Base-by-base conservation (phyloP, 2,888 invertebrate genomes). In the Torymus texanus region DNA sequence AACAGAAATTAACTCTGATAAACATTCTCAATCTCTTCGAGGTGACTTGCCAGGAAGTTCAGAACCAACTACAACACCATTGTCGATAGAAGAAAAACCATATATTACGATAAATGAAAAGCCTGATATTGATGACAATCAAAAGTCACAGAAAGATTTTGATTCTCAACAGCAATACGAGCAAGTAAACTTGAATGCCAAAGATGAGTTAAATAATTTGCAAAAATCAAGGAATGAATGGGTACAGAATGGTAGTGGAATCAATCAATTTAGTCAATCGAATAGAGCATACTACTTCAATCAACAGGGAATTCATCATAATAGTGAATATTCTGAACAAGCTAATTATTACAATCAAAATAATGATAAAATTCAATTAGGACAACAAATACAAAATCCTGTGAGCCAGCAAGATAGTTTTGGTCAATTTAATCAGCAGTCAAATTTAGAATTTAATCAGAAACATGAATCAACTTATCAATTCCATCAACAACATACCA, bases 331-430 rank as follows among this genome's bases (percentile, higher is more conserved):
- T 41, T 16, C 75, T 53, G 18, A 78, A 51, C 13, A 77, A 72
- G 53, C 41, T 41, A 75, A 29, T 78, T 74, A 68, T 18, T 59
- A 53, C 21, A 80, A 67, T 63, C 70, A 75, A 13, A 75, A 79
- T 18, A 78, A 73, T 11, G 58, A 41, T 21, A 63, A 18, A 55
- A n/a, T 63, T 14, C 16, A 65, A 21, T n/a, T 70, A 5, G 77
- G 24, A 21, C 83, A 82, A 74, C 83, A 82, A 53, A 75, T 58
- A 55, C 80, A 84, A 79, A 80, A 83, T 61, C 73, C 61, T 16
- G 51, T 58, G 16, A n/a, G 18, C 13, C 62, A 68, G 50, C 62
- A 78, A 29, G 67, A 74, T 29, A 62, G 10, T 51, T 16, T 71
- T 5, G 13, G 18, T 21, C 61, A 73, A 62, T 24, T 63, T 24